These are phyloP conservation scores for Himalopsyche anomala DNA, from an alignment of 2,888 invertebrate genomes.

Conservation along the genomic window DNA sequence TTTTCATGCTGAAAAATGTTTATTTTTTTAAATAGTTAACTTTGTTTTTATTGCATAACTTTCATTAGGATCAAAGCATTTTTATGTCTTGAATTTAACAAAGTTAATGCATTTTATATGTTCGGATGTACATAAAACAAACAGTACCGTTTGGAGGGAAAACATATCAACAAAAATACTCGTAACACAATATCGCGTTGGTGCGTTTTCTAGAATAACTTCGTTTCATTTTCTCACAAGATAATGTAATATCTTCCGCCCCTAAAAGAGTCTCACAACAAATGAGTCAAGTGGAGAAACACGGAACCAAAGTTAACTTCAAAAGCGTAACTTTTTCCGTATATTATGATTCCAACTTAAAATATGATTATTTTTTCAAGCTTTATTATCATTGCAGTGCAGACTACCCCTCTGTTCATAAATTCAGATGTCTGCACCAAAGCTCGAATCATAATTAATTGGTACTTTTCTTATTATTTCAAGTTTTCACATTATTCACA, in stretches of 20 bases:
- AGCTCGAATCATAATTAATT: constrained; percentile 59
- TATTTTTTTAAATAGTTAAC: too few relatives aligned
- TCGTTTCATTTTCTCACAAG: background rate
- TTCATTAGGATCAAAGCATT: background rate
- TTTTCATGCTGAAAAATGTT: too few relatives aligned
- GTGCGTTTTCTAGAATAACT: background rate
- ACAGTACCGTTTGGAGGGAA: background rate
- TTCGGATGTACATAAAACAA: constrained; percentile 1
- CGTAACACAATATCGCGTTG: background rate
- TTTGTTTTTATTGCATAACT: too few relatives aligned
- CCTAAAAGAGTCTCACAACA: background rate
- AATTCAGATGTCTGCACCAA: constrained; percentile 54
- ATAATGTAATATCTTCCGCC: background rate
- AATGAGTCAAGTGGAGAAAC: background rate
- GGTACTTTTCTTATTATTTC: constrained; percentile 59
- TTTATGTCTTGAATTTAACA: background rate
- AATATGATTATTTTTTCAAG: constrained; percentile 56
- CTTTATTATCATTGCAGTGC: constrained; percentile 51
- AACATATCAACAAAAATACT: background rate
- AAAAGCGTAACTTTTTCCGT: constrained; percentile 56
- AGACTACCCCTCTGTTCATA: constrained; percentile 14
- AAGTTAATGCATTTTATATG: constrained; percentile 9
- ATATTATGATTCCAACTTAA: constrained; percentile 56
- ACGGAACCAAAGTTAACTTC: constrained; percentile 51
- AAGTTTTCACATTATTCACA: constrained; percentile 62